phyloP scores from a whole-genome alignment of 2,888 invertebrate species.

The Eugnorisma glareosa region DNA sequence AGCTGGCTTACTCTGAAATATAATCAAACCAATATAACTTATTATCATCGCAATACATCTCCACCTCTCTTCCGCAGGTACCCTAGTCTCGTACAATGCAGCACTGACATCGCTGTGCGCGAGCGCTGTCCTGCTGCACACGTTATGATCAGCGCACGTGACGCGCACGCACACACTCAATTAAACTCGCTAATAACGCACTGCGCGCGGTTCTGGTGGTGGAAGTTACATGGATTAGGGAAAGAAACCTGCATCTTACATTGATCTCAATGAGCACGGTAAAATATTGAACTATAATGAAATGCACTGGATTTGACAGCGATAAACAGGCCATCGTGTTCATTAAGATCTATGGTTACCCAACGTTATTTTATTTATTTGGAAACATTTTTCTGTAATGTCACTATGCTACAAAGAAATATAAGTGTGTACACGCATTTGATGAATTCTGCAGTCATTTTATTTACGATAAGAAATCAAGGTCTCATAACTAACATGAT shows the following conservation, averaged over 20 bases:
- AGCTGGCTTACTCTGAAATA: background rate
- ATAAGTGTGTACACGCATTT: background rate
- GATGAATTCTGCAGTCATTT: background rate
- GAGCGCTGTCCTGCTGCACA: slow-evolving; percentile 59
- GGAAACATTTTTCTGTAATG: background rate
- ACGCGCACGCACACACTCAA: slow-evolving; percentile 66
- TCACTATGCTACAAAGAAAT: background rate
- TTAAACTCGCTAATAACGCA: slow-evolving; percentile 68
- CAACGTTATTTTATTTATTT: background rate
- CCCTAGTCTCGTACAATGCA: slow-evolving; percentile 56
- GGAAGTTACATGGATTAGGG: background rate
- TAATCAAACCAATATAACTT: background rate
- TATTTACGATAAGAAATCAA: background rate
- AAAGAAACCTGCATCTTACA: background rate
- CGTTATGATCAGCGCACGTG: slow-evolving; percentile 72
- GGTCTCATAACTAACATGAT: background rate
- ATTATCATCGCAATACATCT: background rate
- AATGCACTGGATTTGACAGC: background rate
- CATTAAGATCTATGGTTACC: background rate
- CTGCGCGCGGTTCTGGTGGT: slow-evolving; percentile 58
- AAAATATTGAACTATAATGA: background rate
- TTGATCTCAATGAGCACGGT: background rate
- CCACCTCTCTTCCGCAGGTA: slow-evolving; percentile 62
- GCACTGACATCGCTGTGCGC: slow-evolving; percentile 67
- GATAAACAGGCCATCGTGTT: background rate